Conservation (phyloP, 2,888 invertebrate species). For the Steinernema carpocapsae region DNA sequence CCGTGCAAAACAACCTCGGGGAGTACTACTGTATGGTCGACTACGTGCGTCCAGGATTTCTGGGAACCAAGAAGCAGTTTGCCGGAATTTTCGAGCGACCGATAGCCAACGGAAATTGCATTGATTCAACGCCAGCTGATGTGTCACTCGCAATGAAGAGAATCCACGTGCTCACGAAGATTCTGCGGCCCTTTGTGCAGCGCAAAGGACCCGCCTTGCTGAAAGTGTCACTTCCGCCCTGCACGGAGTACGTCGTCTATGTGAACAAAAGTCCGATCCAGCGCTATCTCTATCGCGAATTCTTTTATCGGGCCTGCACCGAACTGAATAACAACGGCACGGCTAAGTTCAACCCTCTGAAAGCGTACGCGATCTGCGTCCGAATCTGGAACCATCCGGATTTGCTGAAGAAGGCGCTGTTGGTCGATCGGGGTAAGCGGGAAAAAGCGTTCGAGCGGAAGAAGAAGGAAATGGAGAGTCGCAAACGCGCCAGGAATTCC, state of each 20-base stretch:
- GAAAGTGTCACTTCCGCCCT: conserved; percentile 87
- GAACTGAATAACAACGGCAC: conserved; percentile 45
- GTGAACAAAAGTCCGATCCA: conserved; percentile 89
- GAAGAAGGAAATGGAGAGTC: not conserved
- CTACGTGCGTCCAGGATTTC: conserved; percentile 94
- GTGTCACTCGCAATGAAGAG: conserved; percentile 90
- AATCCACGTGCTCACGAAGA: conserved; percentile 91
- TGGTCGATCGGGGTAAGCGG: conserved; percentile 29
- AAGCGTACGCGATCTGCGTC: conserved; percentile 91
- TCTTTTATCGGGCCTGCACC: conserved; percentile 79
- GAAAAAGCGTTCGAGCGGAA: conserved; percentile 32
- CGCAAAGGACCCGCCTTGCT: conserved; percentile 77
- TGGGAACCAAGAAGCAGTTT: conserved; percentile 94
- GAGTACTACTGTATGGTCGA: conserved; percentile 76
- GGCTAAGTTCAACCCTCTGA: conserved; percentile 81
- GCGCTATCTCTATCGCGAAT: conserved; percentile 86
- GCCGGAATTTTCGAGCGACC: conserved; percentile 98
- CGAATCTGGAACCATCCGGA: conserved; percentile 74
- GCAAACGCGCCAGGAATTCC: conserved; percentile 33
- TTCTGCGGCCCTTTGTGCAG: conserved; percentile 94
- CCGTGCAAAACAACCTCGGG: conserved; percentile 92
- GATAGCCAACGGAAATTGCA: conserved; percentile 96
- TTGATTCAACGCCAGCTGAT: conserved; percentile 92
- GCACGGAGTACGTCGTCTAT: conserved; percentile 90
- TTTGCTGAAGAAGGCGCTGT: conserved; percentile 67